A percentile compares a stretch with the other conserved stretches of the same genome.
Conservation (phyloP, 2,113 vertebrate genomes). For the Mixornis gularis region DNA sequence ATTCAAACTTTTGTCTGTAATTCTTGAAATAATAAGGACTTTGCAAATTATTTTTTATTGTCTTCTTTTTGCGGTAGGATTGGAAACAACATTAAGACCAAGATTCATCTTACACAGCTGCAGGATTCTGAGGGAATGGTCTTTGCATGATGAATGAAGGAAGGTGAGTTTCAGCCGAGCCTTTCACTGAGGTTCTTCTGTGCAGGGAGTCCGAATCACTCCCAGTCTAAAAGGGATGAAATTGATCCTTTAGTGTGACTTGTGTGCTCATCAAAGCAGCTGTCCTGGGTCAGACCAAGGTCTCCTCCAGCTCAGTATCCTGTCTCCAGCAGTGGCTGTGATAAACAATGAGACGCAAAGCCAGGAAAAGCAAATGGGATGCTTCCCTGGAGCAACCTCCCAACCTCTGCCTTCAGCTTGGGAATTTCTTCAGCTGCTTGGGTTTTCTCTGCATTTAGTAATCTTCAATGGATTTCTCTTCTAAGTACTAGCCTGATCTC, state of each 20-base stretch:
- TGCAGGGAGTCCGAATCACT: neutral
- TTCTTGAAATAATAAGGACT: neutral
- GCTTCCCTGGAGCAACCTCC: neutral
- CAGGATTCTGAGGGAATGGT: neutral
- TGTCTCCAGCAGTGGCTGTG: neutral
- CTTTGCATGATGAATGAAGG: neutral
- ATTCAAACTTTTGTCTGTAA: neutral
- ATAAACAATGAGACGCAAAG: neutral
- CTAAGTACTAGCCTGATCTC: neutral
- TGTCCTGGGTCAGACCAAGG: neutral
- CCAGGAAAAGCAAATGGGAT: constrained; percentile 23
- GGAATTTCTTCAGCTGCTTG: neutral
- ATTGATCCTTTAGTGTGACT: neutral
- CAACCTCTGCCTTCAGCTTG: neutral
- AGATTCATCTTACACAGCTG: neutral
- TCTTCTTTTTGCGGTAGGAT: neutral
- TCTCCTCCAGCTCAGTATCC: neutral
- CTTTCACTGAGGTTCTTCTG: neutral
- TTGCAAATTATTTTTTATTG: neutral
- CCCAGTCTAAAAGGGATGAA: neutral
- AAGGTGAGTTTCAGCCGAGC: fast-evolving
- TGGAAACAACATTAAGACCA: neutral
- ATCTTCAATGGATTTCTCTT: neutral
- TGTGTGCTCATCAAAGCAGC: neutral
- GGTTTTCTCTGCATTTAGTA: neutral